phyloP scores from a whole-genome alignment of 2,888 invertebrate species.

The Liopterus haemorrhoidalis region DNA sequence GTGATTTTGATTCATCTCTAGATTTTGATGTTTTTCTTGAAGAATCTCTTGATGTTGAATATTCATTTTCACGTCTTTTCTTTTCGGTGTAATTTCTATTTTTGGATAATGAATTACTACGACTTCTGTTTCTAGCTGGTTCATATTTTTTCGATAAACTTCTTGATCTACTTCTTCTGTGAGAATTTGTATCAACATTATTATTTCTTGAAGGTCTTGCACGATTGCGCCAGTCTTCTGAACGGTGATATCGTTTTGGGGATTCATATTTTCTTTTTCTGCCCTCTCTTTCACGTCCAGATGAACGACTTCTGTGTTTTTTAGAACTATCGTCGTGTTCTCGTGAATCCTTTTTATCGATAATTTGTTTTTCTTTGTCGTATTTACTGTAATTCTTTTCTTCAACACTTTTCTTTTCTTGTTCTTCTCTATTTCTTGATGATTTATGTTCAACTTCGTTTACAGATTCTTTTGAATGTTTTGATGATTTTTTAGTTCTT shows the following conservation, averaged over 20 bases:
- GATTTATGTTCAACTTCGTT: too few relatives aligned
- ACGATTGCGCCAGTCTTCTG: slow-evolving; percentile 22
- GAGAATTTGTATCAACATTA: slow-evolving; percentile 19
- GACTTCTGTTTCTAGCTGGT: slow-evolving; percentile 34
- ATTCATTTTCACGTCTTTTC: too few relatives aligned
- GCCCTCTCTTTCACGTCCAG: slow-evolving; percentile 15
- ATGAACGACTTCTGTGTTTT: slow-evolving; percentile 19
- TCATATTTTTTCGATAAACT: slow-evolving; percentile 24
- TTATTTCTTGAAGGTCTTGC: slow-evolving; percentile 27
- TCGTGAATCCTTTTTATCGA: slow-evolving; percentile 34
- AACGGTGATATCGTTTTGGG: slow-evolving; percentile 21
- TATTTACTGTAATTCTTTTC: slow-evolving; percentile 28
- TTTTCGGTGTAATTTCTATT: slow-evolving; percentile 34
- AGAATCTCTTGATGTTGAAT: too few relatives aligned
- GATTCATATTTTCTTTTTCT: slow-evolving; percentile 17
- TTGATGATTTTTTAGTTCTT: slow-evolving; percentile 30
- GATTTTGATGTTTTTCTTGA: slow-evolving; percentile 8
- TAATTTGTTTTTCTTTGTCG: slow-evolving; percentile 32
- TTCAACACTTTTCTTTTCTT: slow-evolving; percentile 24
- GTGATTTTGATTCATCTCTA: slow-evolving; percentile 26
- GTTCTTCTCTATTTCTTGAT: slow-evolving; percentile 33
- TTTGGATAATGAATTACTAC: slow-evolving; percentile 38
- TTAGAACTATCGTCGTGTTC: slow-evolving; percentile 28
- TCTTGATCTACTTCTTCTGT: slow-evolving; percentile 18
- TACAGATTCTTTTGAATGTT: slow-evolving; percentile 29